Evolutionary conservation across 1,140 invertebrate genomes (phyloP).

Genomic region (Andrena cerasifolii): DNA sequence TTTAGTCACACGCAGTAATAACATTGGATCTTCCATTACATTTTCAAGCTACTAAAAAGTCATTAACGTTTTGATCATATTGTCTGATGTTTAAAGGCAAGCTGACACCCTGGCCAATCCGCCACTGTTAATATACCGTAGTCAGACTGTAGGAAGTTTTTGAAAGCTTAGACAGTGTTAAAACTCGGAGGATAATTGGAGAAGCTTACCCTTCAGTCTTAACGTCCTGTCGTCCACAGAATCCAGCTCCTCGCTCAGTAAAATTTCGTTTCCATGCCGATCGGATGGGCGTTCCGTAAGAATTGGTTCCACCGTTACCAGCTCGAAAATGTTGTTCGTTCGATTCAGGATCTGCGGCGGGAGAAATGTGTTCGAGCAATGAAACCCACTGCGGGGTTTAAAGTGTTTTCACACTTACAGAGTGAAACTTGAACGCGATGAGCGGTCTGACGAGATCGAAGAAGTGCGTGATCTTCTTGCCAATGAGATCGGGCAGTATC

Average conservation of each 20-base stretch:
- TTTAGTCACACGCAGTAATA: too few species aligned
- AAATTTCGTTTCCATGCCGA: conserved; percentile 80
- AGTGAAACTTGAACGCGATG: conserved; percentile 96
- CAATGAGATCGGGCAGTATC: conserved; percentile 92
- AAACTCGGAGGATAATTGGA: neutral
- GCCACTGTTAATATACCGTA: too few species aligned
- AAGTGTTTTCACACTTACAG: conserved; percentile 85
- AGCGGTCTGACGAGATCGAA: conserved; percentile 95
- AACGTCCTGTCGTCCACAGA: conserved; percentile 87
- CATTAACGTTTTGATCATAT: too few species aligned
- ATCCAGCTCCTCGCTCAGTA: conserved; percentile 86
- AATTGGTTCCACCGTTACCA: conserved; percentile 93
- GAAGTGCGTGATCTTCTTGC: conserved; percentile 94
- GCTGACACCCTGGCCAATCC: too few species aligned
- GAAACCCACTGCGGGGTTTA: neutral
- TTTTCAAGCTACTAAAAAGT: too few species aligned
- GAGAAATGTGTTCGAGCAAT: neutral
- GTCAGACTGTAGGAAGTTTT: too few species aligned
- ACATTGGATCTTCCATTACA: too few species aligned
- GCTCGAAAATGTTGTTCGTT: conserved; percentile 97
- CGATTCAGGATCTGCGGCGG: conserved; percentile 92
- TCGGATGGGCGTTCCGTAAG: conserved; percentile 86
- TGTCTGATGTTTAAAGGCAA: too few species aligned
- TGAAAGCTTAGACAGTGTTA: neutral
- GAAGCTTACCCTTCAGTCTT: conserved; percentile 89